Base-by-base conservation (phyloP, 2,888 invertebrate genomes). In the Seira ritae region DNA sequence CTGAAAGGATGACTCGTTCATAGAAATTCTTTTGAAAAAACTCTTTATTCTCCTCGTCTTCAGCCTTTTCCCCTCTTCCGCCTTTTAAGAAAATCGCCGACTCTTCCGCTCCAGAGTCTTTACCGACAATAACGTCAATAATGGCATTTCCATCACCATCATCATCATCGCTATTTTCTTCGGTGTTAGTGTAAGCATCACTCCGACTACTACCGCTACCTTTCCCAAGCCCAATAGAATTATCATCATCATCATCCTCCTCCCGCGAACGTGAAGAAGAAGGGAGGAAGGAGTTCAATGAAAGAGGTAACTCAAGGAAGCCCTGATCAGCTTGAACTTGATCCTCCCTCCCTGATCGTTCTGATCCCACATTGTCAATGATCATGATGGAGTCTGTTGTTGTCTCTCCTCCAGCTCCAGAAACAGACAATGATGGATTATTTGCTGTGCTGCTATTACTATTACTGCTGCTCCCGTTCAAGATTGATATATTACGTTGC, bases 101-200 rank as follows among this genome's bases (percentile, higher is more conserved):
- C 15, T 71, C 71, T 71, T 71, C 55, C 71, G 71, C n/a, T 23
- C 46, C 67, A 17, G 12, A n/a, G n/a, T 31, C 31, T 50, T 50
- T 50, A 50, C 50, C 50, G 50, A 50, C 50, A 50, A 50, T 50
- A 50, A 50, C 50, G 50, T 50, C 50, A 50, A 50, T 50, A 50
- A 50, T 50, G 50, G 50, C 50, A 50, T n/a, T 50, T n/a, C 17
- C 50, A 50, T 50, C 50, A 50, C 12, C 50, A 50, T 50, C 50
- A 50, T 50, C 50, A 50, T n/a, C 50, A n/a, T 50, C 31, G 31
- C 31, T 31, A 31, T 31, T 50, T n/a, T 50, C 50, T 31, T 31
- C 8, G 31, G 31, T 31, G 31, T n/a, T 50, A 15, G 15, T 50
- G 50, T 50, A 2, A 42, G 4, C 42, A 42, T 42, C 42, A 42